These are phyloP conservation scores for Rallus crepitans DNA, from an alignment of 2,797 vertebrate genomes.

Conservation along the genomic window DNA sequence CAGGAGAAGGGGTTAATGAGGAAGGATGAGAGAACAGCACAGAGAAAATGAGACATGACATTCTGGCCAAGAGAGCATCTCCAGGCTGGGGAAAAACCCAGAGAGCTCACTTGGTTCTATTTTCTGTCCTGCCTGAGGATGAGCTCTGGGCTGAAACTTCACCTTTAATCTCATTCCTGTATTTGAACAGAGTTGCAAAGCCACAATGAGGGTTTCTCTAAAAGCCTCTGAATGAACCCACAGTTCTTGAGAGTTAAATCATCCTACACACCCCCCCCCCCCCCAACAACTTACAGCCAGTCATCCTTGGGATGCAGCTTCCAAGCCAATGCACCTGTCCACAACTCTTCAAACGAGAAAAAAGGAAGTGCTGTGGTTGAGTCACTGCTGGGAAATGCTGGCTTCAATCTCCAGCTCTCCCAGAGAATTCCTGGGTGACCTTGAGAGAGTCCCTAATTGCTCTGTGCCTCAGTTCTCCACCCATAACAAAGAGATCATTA, in stretches of 20 bases:
- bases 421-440: constrained; percentile 20
- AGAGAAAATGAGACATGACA: constrained; percentile 52
- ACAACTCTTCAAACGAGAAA: neutral
- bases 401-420: neutral
- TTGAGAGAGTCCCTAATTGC: neutral
- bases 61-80: constrained; percentile 34
- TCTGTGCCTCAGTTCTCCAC: constrained; percentile 32
- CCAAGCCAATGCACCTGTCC: neutral
- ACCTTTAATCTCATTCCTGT: constrained; percentile 39
- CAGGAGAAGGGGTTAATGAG: constrained; percentile 59
- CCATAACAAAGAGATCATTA: constrained; percentile 34
- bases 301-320: neutral
- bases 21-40: constrained; percentile 22
- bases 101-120: constrained; percentile 58
- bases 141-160: constrained; percentile 53
- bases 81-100: constrained; percentile 57
- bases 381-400: neutral
- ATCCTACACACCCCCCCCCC: neutral
- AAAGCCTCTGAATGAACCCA: constrained; percentile 1
- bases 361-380: neutral
- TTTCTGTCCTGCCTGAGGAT: constrained; percentile 64
- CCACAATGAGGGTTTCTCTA: neutral
- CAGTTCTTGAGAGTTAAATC: neutral
- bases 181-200: neutral
- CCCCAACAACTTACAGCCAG: neutral